These are phyloP conservation scores for Tychaedon coryphoeus DNA, from an alignment of 2,113 vertebrate genomes.

Conservation along the genomic window DNA sequence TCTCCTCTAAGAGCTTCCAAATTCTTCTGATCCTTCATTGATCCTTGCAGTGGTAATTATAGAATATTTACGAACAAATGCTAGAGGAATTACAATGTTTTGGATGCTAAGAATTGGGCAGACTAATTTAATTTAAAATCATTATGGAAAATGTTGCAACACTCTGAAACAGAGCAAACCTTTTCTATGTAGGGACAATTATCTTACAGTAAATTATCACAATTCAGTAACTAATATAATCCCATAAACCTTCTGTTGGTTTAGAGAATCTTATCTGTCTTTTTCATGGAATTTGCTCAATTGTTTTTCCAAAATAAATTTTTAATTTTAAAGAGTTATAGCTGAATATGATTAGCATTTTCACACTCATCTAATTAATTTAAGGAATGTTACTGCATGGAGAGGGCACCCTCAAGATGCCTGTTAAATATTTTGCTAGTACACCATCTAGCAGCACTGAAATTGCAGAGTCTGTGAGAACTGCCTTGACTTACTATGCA, in stretches of 20 bases:
- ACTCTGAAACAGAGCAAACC: background rate
- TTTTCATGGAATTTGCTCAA: accelerated
- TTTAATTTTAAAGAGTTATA: background rate
- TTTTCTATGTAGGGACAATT: background rate
- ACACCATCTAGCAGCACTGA: background rate
- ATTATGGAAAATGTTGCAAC: background rate
- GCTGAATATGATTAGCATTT: background rate
- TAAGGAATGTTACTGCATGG: background rate
- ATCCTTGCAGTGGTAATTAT: background rate
- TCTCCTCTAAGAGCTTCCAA: background rate
- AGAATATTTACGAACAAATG: background rate
- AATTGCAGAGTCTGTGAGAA: background rate
- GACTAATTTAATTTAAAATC: background rate
- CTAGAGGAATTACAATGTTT: background rate
- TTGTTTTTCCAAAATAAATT: background rate
- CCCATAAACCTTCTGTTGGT: background rate
- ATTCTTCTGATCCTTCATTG: background rate
- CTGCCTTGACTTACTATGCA: background rate
- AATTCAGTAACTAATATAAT: background rate
- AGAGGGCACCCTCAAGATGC: background rate
- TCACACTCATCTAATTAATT: background rate
- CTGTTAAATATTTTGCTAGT: background rate
- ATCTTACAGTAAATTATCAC: background rate
- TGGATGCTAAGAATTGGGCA: background rate
- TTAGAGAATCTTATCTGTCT: background rate